These are phyloP conservation scores for Amphibalanus amphitrite DNA, from an alignment of 1,140 invertebrate genomes.

Conservation along the genomic window DNA sequence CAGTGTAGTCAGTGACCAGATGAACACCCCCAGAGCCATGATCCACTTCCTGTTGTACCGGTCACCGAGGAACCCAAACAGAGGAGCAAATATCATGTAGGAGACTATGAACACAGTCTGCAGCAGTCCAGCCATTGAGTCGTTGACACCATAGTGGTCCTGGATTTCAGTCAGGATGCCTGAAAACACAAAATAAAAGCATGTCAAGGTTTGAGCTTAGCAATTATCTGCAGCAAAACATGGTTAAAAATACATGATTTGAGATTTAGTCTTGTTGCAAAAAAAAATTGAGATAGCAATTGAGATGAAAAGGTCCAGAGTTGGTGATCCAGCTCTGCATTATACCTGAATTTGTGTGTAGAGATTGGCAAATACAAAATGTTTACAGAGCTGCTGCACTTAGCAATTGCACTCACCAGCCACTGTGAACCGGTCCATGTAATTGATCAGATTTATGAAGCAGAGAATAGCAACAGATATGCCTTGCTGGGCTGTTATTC, in stretches of 20 bases:
- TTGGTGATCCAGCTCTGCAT: too few relatives aligned
- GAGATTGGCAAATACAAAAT: too few relatives aligned
- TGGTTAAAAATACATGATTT: neutral
- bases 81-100: conserved; percentile 93
- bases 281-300: conserved; percentile 3
- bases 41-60: conserved; percentile 73
- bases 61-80: conserved; percentile 96
- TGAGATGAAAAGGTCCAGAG: neutral
- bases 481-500: neutral
- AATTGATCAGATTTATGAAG: conserved; percentile 91
- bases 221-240: neutral
- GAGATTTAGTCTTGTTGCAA: conserved; percentile 2
- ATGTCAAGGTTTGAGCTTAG: neutral
- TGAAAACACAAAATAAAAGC: conserved; percentile 29
- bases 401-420: conserved; percentile 50
- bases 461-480: conserved; percentile 54
- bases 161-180: conserved; percentile 68
- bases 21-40: conserved; percentile 74
- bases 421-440: conserved; percentile 93
- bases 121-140: conserved; percentile 63
- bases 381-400: too few relatives aligned
- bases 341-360: too few relatives aligned
- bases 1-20: conserved; percentile 88
- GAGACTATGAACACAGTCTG: conserved; percentile 92
- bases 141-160: conserved; percentile 48